Conservation (phyloP, 2,797 vertebrate genomes). For the Centroberyx gerrardi region DNA sequence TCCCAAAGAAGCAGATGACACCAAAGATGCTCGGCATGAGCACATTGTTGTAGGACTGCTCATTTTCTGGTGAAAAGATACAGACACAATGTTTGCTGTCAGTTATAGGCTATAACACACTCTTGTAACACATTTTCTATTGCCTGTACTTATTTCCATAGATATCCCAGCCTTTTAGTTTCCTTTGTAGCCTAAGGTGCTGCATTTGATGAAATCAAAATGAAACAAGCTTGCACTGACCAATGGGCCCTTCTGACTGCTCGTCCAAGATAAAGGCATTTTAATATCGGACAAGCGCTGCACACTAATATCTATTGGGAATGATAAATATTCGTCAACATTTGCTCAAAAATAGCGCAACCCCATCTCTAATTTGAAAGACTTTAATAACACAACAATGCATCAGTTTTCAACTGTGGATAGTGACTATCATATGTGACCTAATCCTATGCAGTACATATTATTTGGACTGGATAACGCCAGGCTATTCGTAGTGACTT, state of each 20-base stretch:
- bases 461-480: neutral
- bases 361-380: no score
- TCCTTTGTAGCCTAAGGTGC: neutral
- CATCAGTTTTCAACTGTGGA: no score
- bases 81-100: neutral
- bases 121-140: neutral
- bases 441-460: neutral
- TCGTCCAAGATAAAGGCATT: neutral
- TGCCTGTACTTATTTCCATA: neutral
- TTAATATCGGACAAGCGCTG: no score
- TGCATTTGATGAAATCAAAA: neutral
- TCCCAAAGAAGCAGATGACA: slow-evolving; percentile 87
- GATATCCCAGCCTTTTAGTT: neutral
- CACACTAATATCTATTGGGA: no score
- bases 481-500: neutral
- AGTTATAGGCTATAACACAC: neutral
- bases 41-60: slow-evolving; percentile 75
- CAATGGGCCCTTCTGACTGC: neutral
- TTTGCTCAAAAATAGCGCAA: no score
- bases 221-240: neutral
- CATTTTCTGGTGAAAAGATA: slow-evolving; percentile 45
- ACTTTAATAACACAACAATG: no score
- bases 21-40: slow-evolving; percentile 89
- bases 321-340: no score
- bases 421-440: neutral